Conservation (phyloP, 2,888 invertebrate species). For the Melikaiella ostensackeni region DNA sequence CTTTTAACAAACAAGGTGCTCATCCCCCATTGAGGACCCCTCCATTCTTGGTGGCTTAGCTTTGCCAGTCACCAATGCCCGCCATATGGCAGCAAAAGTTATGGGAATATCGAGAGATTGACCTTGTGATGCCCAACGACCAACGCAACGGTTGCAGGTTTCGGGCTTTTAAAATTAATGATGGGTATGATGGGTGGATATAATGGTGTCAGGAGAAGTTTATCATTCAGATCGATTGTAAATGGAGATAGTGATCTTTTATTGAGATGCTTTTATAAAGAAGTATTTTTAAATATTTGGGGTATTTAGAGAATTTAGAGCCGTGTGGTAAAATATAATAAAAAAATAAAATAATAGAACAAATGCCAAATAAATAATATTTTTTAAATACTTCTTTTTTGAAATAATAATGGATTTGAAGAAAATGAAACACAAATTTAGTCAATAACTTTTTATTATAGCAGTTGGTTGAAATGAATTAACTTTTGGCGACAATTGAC, state of each 20-base stretch:
- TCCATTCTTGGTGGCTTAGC: not conserved
- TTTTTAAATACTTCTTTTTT: too few species aligned
- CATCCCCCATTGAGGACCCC: not conserved
- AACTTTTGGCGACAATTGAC: too few species aligned
- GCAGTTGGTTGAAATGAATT: too few species aligned
- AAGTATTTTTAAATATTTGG: too few species aligned
- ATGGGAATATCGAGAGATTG: slow-evolving; percentile 11
- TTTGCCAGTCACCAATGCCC: not conserved
- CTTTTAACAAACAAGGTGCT: slow-evolving; percentile 47
- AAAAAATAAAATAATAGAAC: too few species aligned
- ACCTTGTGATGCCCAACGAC: not conserved
- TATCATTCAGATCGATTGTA: too few species aligned
- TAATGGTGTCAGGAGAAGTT: not conserved
- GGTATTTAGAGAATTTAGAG: too few species aligned
- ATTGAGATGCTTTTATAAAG: not conserved
- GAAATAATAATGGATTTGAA: too few species aligned
- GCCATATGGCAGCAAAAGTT: not conserved
- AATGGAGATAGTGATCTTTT: not conserved
- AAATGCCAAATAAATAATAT: too few species aligned
- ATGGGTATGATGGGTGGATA: not conserved
- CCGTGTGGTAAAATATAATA: too few species aligned
- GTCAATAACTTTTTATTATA: too few species aligned
- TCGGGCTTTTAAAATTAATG: not conserved
- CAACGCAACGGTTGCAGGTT: not conserved
- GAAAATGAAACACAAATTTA: too few species aligned